Percentiles rank a stretch among this genome's conserved stretches.
These are phyloP conservation scores for Noctuana brunneofusca DNA, from an alignment of 2,888 invertebrate genomes.

Conservation along the genomic window DNA sequence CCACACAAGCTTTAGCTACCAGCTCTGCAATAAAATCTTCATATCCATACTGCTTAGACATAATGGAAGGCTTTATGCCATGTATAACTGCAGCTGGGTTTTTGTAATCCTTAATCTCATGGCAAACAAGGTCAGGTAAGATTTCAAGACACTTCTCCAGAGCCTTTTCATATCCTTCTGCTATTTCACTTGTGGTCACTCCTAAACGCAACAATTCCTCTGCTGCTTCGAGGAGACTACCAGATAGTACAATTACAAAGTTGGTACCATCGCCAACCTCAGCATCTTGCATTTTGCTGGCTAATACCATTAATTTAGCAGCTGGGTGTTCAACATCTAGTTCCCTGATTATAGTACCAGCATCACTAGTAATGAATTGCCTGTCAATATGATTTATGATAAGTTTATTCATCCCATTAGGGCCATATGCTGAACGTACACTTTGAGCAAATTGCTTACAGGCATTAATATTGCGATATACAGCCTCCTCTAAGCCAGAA, in stretches of 20 bases:
- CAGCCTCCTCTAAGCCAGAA: conserved; percentile 98
- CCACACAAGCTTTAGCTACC: conserved; percentile 93
- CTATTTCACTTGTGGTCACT: conserved; percentile 97
- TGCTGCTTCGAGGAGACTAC: conserved; percentile 94
- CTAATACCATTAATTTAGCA: conserved; percentile 97
- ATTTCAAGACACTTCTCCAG: conserved; percentile 94
- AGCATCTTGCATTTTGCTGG: conserved; percentile 98
- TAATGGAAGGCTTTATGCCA: conserved; percentile 91
- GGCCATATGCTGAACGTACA: conserved; percentile 97
- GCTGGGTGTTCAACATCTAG: conserved; percentile 99
- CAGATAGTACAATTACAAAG: conserved; percentile 97
- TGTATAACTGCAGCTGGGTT: conserved; percentile 87
- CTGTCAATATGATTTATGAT: conserved; percentile 99
- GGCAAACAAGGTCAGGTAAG: conserved; percentile 90
- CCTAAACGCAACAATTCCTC: conserved; percentile 96
- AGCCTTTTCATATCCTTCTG: conserved; percentile 96
- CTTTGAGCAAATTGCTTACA: conserved; percentile 98
- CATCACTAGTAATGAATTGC: conserved; percentile 99
- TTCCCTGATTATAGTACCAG: conserved; percentile 98
- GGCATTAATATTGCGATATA: conserved; percentile 96
- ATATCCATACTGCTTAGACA: conserved; percentile 99
- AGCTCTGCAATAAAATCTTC: conserved; percentile 95
- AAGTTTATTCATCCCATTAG: conserved; percentile 99
- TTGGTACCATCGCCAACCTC: conserved; percentile 99
- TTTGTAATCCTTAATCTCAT: conserved; percentile 87